These are phyloP conservation scores for Stictocephala bisonia DNA, from an alignment of 2,888 invertebrate species.

Conservation along the genomic window DNA sequence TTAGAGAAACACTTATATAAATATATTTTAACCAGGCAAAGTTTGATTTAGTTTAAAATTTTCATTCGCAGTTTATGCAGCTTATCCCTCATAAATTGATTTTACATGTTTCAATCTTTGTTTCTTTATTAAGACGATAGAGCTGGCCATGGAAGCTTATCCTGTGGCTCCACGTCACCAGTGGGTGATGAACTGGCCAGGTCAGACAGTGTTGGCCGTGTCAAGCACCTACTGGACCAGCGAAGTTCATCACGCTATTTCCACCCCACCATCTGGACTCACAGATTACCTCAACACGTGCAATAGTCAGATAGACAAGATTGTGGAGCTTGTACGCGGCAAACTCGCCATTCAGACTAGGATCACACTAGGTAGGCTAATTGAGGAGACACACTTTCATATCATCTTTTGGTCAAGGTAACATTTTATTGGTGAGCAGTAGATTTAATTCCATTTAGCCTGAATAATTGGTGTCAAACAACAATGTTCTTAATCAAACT, in stretches of 20 bases:
- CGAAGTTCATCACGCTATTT: conserved; percentile 85
- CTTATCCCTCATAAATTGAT: too few species aligned
- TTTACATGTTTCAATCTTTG: conserved; percentile 47
- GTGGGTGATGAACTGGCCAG: conserved; percentile 95
- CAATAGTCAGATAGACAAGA: conserved; percentile 81
- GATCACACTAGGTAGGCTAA: conserved; percentile 79
- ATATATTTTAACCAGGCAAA: too few species aligned
- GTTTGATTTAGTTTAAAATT: too few species aligned
- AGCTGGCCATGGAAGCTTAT: conserved; percentile 79
- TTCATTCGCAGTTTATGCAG: too few species aligned
- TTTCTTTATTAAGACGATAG: conserved; percentile 68
- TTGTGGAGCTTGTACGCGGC: conserved; percentile 89
- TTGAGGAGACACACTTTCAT: too few species aligned
- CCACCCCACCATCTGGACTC: conserved; percentile 69
- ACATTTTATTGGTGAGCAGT: too few species aligned
- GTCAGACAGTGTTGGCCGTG: conserved; percentile 88
- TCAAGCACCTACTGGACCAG: conserved; percentile 91
- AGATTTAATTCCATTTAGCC: too few species aligned
- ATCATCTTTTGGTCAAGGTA: too few species aligned
- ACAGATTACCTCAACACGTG: conserved; percentile 76
- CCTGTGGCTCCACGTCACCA: conserved; percentile 71
- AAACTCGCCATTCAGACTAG: conserved; percentile 86
- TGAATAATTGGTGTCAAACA: too few species aligned
- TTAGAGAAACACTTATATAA: too few species aligned
- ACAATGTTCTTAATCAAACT: too few species aligned